Evolutionary conservation across 2,113 vertebrate species (phyloP), one percentile per base, ranked within the genome.

Genomic region (Nothobranchius furzeri): DNA sequence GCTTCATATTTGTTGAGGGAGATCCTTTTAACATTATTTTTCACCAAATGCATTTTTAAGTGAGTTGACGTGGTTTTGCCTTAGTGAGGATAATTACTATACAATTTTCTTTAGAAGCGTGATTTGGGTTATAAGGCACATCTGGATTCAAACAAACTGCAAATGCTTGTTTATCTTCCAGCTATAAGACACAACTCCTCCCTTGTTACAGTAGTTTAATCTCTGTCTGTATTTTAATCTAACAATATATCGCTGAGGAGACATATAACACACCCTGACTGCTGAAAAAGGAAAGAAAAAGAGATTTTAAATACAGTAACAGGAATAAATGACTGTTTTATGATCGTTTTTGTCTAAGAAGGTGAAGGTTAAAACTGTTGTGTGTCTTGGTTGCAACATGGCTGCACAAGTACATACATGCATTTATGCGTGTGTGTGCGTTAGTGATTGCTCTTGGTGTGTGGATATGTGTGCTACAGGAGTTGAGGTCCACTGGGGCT

Each of bases 401-500:
- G 36, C 50, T 35, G 48, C 25, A 25, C 56, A 47, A 58, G 61
- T 11, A 10, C 43, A 51, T 37, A 12, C 54, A 14, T n/a, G 24
- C 14, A 54, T 48, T 12, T 13, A 53, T 48, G 60, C 30, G 3
- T 20, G 47, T 40, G 58, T 35, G 40, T 42, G 79, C 4, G 7
- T 58, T 51, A 12, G 75, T 58, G 75, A 70, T 62, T 78, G 73
- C 62, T 60, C 60, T 70, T 13, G 50, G 64, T 75, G 78, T 80
- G 49, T 83, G 74, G 45, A 71, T 79, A 47, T 84, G 82, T 82
- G 81, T 67, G 85, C 70, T 78, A 68, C 79, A 64, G 84, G 86
- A 91, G 87, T 87, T 79, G 73, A 87, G 83, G 87, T 90, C 89
- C 85, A 74, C 84, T 67, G 91, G 81, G 87, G 87, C 83, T 89